Conservation (phyloP, 1,140 invertebrate genomes). For the Wiebesia pumilae region DNA sequence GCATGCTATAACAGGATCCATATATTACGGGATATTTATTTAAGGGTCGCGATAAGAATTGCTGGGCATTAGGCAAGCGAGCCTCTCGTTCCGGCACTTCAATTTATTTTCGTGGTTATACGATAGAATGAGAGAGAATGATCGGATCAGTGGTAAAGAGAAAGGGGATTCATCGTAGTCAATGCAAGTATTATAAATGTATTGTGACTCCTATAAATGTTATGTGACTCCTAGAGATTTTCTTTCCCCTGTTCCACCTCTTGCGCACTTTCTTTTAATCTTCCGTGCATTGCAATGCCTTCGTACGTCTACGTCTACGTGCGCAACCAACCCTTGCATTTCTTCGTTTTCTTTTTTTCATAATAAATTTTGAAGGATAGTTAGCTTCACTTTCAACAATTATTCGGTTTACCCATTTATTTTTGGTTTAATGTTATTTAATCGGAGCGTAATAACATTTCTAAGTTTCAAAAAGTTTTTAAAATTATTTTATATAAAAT, state of each 20-base stretch:
- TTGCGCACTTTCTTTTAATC: neutral
- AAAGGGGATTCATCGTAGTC: neutral
- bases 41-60: constrained; percentile 52
- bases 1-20: neutral
- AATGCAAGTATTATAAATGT: neutral
- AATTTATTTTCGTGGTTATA: constrained; percentile 47
- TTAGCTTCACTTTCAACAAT: too few relatives aligned
- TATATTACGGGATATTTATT: constrained; percentile 52
- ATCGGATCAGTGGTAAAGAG: neutral
- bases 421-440: too few relatives aligned
- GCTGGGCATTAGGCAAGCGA: constrained; percentile 34
- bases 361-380: too few relatives aligned
- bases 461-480: too few relatives aligned
- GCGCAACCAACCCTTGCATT: neutral
- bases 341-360: neutral
- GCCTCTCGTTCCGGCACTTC: constrained; percentile 41
- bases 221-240: neutral
- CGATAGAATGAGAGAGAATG: neutral
- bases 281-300: neutral
- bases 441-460: too few relatives aligned
- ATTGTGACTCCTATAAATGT: neutral
- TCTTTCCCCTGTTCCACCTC: neutral
- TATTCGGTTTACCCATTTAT: too few relatives aligned
- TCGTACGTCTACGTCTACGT: neutral
- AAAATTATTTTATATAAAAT: too few relatives aligned